Conservation (phyloP, 2,888 invertebrate species). For the Endomychus coccineus region DNA sequence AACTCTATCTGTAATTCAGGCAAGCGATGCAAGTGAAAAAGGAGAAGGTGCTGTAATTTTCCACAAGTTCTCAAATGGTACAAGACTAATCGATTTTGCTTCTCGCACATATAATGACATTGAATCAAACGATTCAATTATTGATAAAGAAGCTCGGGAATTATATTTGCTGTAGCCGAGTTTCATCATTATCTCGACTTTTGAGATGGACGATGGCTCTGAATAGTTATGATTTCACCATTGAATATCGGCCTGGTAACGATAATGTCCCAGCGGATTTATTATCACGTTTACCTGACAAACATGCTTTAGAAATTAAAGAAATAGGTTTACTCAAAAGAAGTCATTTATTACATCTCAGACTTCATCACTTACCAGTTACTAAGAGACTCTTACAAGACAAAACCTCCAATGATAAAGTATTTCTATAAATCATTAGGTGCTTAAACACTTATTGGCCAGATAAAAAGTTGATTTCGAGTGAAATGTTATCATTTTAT, state of each 20-base stretch:
- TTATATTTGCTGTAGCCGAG: constrained; percentile 10
- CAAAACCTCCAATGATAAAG: too few species aligned
- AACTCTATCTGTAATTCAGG: constrained; percentile 8
- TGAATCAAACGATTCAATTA: constrained; percentile 12
- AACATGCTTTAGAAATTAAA: too few species aligned
- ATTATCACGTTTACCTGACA: constrained; percentile 11
- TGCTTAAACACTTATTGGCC: too few species aligned
- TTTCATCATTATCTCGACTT: constrained; percentile 13
- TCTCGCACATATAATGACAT: constrained; percentile 13
- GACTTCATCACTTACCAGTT: too few species aligned
- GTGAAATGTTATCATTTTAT: too few species aligned
- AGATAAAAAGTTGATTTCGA: too few species aligned
- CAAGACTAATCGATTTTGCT: constrained; percentile 11
- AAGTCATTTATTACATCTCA: too few species aligned
- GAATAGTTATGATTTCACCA: constrained; percentile 12
- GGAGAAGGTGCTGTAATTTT: constrained; percentile 16
- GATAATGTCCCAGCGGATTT: constrained; percentile 15
- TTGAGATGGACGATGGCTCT: constrained; percentile 10
- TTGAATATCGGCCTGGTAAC: constrained; percentile 10
- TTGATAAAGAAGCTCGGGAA: constrained; percentile 13
- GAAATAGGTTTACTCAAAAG: too few species aligned
- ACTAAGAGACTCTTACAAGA: too few species aligned
- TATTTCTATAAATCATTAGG: too few species aligned
- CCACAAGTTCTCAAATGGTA: constrained; percentile 13
- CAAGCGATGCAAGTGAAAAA: constrained; percentile 16